Evolutionary conservation across 2,113 vertebrate species (phyloP), one percentile per base, ranked within the genome.

Genomic region (Rhynchopsitta pachyrhyncha): DNA sequence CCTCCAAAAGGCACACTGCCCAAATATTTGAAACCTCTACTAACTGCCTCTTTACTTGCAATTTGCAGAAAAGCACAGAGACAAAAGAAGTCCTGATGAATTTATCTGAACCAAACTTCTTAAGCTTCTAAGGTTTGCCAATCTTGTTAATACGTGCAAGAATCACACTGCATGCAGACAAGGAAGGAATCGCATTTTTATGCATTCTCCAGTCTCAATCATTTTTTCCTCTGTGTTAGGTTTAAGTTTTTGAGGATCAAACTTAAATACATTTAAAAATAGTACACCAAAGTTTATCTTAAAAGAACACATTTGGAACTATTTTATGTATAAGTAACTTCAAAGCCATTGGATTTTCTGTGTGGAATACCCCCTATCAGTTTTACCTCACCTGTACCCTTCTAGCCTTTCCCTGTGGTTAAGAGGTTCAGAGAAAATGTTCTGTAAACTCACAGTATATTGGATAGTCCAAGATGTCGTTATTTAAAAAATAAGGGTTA

Each of bases 51-150:
- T 77, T 93, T 85, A 87, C 70, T 92, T 70, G 83, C 13, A 81
- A 85, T 76, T 76, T 87, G 41, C 67, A 87, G 57, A 80, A 74
- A 62, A 80, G 49, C 63, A 79, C 1, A 53, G 57, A 87, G 93
- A 93, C 62, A 92, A 94, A 92, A 93, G 93, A 82, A 89, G n/a
- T 70, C 84, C 78, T 89, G 86, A 94, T 63, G 89, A 92, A 96
- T 95, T 95, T 89, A 95, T 92, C 93, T 89, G 62, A 91, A 87
- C 22, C 41, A 87, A 94, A 94, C 92, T 92, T 91, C 93, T 93
- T 81, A 97, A 80, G 95, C 86, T 93, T 69, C 88, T 82, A 70
- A 63, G 59, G 62, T 91, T 31, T 91, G 91, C 50, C 88, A 93
- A 85, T 93, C 93, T 89, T 93, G 74, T 92, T 93, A 87, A 91